These are phyloP conservation scores for Cryptus viduatorius DNA, from an alignment of 2,888 invertebrate genomes.

Conservation along the genomic window DNA sequence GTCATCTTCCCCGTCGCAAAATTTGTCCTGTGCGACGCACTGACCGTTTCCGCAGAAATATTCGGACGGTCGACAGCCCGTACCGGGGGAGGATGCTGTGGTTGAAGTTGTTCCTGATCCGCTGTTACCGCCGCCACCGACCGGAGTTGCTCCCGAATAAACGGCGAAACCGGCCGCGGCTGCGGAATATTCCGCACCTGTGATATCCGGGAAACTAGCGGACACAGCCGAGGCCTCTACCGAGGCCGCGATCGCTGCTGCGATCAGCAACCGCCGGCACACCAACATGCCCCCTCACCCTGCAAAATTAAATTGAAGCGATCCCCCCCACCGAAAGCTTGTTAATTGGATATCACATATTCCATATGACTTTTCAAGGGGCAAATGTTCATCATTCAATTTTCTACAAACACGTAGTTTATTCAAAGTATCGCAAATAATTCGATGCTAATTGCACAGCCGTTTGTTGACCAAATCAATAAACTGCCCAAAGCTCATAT, in stretches of 20 bases:
- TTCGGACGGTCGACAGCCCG: constrained; percentile 85
- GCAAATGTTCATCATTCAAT: not conserved
- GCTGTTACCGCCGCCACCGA: constrained; percentile 66
- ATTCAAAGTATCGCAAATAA: not conserved
- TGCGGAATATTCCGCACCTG: constrained; percentile 60
- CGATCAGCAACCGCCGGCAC: constrained; percentile 84
- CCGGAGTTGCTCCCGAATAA: constrained; percentile 72
- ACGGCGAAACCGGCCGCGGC: constrained; percentile 73
- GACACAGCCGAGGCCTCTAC: constrained; percentile 78
- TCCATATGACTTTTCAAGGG: not conserved
- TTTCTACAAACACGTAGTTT: not conserved
- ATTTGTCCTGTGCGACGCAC: constrained; percentile 91
- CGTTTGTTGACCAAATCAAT: not conserved
- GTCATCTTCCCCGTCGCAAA: constrained; percentile 92
- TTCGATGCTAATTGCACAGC: not conserved
- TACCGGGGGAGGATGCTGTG: constrained; percentile 51
- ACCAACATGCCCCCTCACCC: constrained; percentile 84
- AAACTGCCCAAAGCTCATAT: not conserved
- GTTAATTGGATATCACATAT: constrained; percentile 13
- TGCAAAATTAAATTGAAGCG: constrained; percentile 60
- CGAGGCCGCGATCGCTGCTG: constrained; percentile 83
- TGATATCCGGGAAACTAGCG: constrained; percentile 76
- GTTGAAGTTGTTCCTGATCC: constrained; percentile 62
- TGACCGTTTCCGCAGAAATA: constrained; percentile 85
- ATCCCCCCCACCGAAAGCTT: not conserved